Evolutionary conservation across 1,140 invertebrate species (phyloP).

Genomic region (Lutraria rhynchaena): DNA sequence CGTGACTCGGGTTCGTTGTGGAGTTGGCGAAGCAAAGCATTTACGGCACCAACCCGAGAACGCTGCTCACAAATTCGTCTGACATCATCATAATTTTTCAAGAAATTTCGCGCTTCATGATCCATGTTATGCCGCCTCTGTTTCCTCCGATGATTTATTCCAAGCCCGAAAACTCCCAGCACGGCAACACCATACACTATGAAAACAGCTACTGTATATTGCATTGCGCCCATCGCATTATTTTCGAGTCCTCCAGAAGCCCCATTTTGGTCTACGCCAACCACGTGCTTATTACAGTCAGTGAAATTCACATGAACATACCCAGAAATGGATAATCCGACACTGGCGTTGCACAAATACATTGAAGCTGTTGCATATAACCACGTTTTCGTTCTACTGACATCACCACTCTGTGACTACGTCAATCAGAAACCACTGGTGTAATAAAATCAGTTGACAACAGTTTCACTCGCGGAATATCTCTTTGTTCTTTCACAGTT

Average conservation of each 20-base stretch:
- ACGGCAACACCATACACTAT: slow-evolving; percentile 51
- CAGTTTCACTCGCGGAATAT: too few relatives aligned
- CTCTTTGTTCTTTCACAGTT: too few relatives aligned
- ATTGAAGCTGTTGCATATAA: neutral
- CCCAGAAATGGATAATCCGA: slow-evolving; percentile 3
- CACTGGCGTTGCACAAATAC: slow-evolving; percentile 39
- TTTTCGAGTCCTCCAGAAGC: neutral
- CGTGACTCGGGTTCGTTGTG: slow-evolving; percentile 18
- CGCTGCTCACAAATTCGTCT: slow-evolving; percentile 34
- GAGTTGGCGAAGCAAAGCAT: slow-evolving; percentile 3
- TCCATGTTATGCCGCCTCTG: slow-evolving; percentile 6
- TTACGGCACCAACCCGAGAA: slow-evolving; percentile 34
- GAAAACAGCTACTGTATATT: slow-evolving; percentile 45
- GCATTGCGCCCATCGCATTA: slow-evolving; percentile 44
- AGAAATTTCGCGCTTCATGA: slow-evolving; percentile 28
- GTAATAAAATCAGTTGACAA: too few relatives aligned
- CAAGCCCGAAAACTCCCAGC: slow-evolving; percentile 38
- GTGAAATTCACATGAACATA: slow-evolving; percentile 38
- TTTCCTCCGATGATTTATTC: slow-evolving; percentile 18
- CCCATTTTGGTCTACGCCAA: neutral
- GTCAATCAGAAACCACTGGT: too few relatives aligned
- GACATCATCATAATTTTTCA: slow-evolving; percentile 49
- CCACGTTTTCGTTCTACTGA: too few relatives aligned
- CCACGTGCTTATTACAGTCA: slow-evolving; percentile 12
- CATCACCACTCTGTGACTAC: too few relatives aligned